phyloP scores from a whole-genome alignment of 2,797 vertebrate species.

The Zalophus californianus region DNA sequence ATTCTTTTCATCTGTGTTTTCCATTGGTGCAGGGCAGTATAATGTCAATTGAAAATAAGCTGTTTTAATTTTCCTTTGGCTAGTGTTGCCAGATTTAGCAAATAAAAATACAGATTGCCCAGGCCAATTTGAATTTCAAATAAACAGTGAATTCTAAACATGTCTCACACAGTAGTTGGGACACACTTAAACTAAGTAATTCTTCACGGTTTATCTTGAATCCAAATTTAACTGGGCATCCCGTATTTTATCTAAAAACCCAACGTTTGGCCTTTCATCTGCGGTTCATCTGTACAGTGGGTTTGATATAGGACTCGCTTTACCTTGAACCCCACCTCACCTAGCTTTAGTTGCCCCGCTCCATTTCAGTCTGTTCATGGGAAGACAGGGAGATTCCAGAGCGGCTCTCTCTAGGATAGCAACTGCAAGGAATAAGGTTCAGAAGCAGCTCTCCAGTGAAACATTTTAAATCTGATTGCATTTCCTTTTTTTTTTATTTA shows the following conservation, averaged over 20 bases:
- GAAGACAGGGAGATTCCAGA: not conserved
- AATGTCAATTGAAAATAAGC: not conserved
- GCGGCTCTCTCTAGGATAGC: not conserved
- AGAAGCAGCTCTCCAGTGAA: not conserved
- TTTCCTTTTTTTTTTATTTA: not conserved
- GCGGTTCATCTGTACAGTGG: not conserved
- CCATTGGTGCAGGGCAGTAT: not conserved
- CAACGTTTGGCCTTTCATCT: not conserved
- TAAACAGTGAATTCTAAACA: slow-evolving; percentile 43
- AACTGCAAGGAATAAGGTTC: not conserved
- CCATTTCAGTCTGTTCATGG: not conserved
- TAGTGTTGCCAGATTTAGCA: not conserved
- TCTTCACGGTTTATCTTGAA: slow-evolving; percentile 16
- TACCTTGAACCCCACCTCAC: not conserved
- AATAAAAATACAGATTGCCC: slow-evolving; percentile 12
- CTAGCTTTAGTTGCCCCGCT: not conserved
- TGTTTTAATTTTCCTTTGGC: slow-evolving; percentile 44
- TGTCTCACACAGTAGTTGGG: not conserved
- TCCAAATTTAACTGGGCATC: not conserved
- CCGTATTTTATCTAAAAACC: not conserved
- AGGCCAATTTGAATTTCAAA: slow-evolving; percentile 55
- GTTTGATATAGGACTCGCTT: not conserved
- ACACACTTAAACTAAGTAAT: not conserved
- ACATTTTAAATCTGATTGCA: not conserved
- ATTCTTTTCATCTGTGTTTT: not conserved